Evolutionary conservation across 92 coral and sea anemone genomes (phyloP).

Genomic region (Umimayanthus kanabou): DNA sequence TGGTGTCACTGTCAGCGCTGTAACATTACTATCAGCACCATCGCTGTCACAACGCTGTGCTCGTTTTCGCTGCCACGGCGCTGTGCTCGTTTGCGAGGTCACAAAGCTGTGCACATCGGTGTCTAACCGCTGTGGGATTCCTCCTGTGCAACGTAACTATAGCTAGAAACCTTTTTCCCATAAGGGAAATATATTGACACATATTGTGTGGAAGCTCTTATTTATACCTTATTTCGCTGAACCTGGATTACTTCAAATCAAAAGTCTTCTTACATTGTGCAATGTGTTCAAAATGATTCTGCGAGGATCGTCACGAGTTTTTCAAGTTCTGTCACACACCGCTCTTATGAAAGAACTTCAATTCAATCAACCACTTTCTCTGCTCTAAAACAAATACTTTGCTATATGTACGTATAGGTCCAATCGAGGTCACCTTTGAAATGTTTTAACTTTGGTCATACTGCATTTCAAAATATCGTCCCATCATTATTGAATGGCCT

Average conservation of each 20-base stretch:
- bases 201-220: too few relatives aligned
- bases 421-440: not conserved
- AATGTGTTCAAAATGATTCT: not conserved
- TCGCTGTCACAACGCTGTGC: too few relatives aligned
- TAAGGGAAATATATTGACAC: too few relatives aligned
- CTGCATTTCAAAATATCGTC: not conserved
- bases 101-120: too few relatives aligned
- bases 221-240: not conserved
- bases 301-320: not conserved
- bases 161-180: too few relatives aligned
- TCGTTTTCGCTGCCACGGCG: too few relatives aligned
- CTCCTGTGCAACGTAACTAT: too few relatives aligned
- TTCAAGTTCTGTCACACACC: not conserved
- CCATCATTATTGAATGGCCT: too few relatives aligned
- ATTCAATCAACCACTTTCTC: not conserved
- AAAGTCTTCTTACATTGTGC: not conserved
- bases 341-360: not conserved
- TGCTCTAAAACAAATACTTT: constrained; percentile 2
- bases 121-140: too few relatives aligned
- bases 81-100: too few relatives aligned
- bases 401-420: not conserved
- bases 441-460: not conserved
- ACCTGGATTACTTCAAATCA: not conserved
- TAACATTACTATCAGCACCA: too few relatives aligned
- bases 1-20: too few relatives aligned